Evolutionary conservation across 2,113 vertebrate genomes (phyloP).

Genomic region (Peucedramus taeniatus): DNA sequence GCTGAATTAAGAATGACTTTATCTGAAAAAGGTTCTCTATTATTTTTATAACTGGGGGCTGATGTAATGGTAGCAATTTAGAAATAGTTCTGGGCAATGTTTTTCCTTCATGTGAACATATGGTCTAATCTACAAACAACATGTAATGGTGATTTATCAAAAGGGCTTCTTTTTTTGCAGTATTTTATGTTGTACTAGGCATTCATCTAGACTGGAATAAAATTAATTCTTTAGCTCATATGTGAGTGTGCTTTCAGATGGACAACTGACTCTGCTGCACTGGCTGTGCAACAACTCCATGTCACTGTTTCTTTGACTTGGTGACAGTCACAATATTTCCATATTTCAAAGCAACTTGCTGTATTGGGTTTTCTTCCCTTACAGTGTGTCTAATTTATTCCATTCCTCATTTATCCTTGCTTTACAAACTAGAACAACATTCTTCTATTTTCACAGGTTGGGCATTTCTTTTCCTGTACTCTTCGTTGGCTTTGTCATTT

Average conservation of each 20-base stretch:
- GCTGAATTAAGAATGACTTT: constrained; percentile 32
- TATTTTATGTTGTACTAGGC: neutral
- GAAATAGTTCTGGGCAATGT: neutral
- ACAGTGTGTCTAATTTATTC: neutral
- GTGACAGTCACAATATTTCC: neutral
- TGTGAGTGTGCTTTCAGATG: neutral
- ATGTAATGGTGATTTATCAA: neutral
- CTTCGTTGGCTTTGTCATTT: neutral
- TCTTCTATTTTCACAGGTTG: neutral
- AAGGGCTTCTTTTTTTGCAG: neutral
- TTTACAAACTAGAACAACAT: neutral
- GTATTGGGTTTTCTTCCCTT: neutral
- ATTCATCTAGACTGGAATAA: neutral
- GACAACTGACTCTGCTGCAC: neutral
- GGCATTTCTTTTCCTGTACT: neutral
- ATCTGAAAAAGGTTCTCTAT: constrained; percentile 1
- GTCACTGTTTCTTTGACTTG: neutral
- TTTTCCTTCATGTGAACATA: neutral
- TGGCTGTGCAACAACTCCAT: neutral
- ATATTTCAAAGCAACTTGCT: neutral
- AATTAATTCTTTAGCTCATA: neutral
- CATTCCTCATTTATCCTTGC: neutral
- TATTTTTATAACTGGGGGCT: neutral
- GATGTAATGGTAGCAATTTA: constrained; percentile 35
- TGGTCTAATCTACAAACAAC: neutral